Evolutionary conservation across 2,888 invertebrate genomes (phyloP).

Genomic region (Cephonodes hylas): DNA sequence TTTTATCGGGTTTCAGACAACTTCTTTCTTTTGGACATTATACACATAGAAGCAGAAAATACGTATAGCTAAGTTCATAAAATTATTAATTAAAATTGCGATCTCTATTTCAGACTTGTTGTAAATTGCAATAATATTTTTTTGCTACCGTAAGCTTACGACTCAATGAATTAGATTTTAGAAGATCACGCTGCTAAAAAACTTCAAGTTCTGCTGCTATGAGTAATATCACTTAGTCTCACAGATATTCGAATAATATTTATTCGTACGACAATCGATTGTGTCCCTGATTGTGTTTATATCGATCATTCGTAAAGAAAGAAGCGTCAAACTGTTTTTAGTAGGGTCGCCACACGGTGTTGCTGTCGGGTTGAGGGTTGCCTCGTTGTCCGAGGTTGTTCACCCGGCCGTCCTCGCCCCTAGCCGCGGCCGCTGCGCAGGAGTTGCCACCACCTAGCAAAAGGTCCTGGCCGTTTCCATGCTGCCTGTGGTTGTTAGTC

Average conservation of each 20-base stretch:
- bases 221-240: no score
- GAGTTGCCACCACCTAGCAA: constrained; percentile 80
- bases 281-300: neutral
- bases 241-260: neutral
- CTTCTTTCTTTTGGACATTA: constrained; percentile 37
- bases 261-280: neutral
- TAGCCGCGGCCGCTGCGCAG: constrained; percentile 81
- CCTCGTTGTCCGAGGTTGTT: constrained; percentile 79
- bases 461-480: constrained; percentile 68
- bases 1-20: constrained; percentile 30
- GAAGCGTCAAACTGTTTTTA: constrained; percentile 61
- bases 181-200: no score
- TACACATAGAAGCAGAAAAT: constrained; percentile 14
- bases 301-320: constrained; percentile 27
- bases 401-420: constrained; percentile 81
- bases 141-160: no score
- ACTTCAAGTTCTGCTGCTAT: no score
- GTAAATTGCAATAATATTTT: no score
- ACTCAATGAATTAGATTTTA: no score
- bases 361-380: constrained; percentile 83
- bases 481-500: constrained; percentile 79
- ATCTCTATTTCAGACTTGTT: no score
- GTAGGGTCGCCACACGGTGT: constrained; percentile 90
- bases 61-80: no score
- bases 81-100: no score